Conservation (phyloP, 2,797 vertebrate genomes). For the Ptychadena robeensis region DNA sequence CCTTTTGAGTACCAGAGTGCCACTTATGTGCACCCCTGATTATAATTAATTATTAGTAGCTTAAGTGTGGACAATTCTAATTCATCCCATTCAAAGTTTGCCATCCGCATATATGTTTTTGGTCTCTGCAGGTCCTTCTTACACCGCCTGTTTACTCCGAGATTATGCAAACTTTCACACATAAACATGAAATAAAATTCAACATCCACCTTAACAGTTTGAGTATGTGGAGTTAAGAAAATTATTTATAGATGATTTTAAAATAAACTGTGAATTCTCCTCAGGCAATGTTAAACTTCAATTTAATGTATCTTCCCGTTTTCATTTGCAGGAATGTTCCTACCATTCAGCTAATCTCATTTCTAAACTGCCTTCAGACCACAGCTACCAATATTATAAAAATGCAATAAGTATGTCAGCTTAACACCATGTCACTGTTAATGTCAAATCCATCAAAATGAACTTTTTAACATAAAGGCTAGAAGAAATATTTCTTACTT, state of each 20-base stretch:
- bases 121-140: background rate
- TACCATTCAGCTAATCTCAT: constrained; percentile 17
- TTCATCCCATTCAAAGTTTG: too few species aligned
- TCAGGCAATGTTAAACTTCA: constrained; percentile 2
- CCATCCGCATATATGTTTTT: too few species aligned
- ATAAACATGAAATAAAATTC: background rate
- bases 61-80: too few species aligned
- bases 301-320: constrained; percentile 6
- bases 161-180: background rate
- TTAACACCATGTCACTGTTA: background rate
- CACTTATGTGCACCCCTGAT: too few species aligned
- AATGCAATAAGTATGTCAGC: background rate
- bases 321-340: constrained; percentile 31
- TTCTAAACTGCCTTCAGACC: background rate
- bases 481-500: background rate
- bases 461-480: background rate
- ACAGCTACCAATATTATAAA: background rate
- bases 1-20: too few species aligned
- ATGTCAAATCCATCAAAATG: background rate
- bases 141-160: background rate
- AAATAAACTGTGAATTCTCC: constrained; percentile 9
- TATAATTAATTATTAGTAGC: too few species aligned
- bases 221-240: background rate
- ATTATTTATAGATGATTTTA: constrained; percentile 21
- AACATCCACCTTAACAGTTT: background rate